Evolutionary conservation across 2,113 vertebrate genomes (phyloP).

Genomic region (Centropus unirufus): DNA sequence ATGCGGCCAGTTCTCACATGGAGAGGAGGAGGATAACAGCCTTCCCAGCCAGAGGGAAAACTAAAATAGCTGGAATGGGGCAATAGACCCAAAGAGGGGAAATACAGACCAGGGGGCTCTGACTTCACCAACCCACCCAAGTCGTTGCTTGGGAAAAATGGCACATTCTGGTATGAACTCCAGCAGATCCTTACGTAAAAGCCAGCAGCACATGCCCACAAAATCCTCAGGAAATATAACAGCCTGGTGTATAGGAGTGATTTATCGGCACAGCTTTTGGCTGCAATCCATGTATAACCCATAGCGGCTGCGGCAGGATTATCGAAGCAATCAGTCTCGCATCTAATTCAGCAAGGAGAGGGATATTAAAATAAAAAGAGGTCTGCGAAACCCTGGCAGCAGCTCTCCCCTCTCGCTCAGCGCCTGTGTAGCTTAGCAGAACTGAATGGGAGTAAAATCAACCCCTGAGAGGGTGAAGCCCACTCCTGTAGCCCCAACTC

Average conservation of each 20-base stretch:
- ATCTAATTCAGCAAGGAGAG: conserved; percentile 59
- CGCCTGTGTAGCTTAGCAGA: conserved; percentile 10
- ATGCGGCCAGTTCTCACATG: rapidly evolving
- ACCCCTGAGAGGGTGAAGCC: not conserved
- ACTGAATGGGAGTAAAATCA: not conserved
- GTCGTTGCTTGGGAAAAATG: not conserved
- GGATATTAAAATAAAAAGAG: conserved; percentile 61
- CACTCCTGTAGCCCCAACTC: not conserved
- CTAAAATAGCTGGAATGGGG: not conserved
- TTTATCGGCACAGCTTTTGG: conserved; percentile 45
- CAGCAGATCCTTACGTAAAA: conserved; percentile 63
- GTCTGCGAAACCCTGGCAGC: conserved; percentile 45
- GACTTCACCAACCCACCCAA: not conserved
- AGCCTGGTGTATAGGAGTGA: conserved; percentile 57
- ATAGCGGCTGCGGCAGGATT: conserved; percentile 44
- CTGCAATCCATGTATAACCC: conserved; percentile 42
- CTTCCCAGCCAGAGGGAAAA: not conserved
- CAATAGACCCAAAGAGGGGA: not conserved
- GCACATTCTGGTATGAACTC: conserved; percentile 4
- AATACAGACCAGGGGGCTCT: not conserved
- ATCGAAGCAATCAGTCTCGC: conserved; percentile 54
- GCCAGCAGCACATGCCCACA: conserved; percentile 38
- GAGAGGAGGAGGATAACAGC: not conserved
- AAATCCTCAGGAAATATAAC: conserved; percentile 59
- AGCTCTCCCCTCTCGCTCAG: not conserved